phyloP scores from a whole-genome alignment of 2,113 vertebrate genomes.

The Pedionomus torquatus region DNA sequence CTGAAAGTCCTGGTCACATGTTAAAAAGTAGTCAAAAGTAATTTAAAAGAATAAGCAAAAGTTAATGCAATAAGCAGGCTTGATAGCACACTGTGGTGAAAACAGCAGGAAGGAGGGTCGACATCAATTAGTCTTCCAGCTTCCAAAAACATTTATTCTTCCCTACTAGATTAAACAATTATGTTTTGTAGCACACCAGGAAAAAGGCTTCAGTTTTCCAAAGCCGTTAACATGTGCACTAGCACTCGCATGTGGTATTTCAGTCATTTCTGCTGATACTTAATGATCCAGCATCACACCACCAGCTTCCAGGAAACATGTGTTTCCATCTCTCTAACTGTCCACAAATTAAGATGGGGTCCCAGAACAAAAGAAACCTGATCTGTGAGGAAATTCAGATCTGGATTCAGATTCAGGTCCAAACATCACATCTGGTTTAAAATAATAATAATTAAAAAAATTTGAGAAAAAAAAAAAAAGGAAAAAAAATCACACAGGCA shows the following conservation, averaged over 20 bases:
- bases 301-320: background rate
- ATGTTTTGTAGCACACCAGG: background rate
- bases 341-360: background rate
- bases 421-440: background rate
- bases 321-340: background rate
- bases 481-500: too few species aligned
- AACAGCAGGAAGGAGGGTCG: background rate
- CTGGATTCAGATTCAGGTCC: background rate
- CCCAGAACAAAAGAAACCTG: constrained; percentile 1
- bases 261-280: background rate
- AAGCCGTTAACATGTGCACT: background rate
- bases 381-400: background rate
- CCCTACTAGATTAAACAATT: background rate
- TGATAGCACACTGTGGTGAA: background rate
- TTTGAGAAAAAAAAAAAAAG: background rate
- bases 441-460: background rate
- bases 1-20: background rate
- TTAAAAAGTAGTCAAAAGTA: background rate
- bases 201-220: background rate
- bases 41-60: background rate
- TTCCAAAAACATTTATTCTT: background rate
- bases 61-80: background rate
- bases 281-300: background rate
- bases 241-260: background rate
- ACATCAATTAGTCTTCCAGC: background rate